Evolutionary conservation across 2,113 vertebrate genomes (phyloP), one percentile per base, ranked within the genome.

Genomic region (mouse (Mus musculus)): DNA sequence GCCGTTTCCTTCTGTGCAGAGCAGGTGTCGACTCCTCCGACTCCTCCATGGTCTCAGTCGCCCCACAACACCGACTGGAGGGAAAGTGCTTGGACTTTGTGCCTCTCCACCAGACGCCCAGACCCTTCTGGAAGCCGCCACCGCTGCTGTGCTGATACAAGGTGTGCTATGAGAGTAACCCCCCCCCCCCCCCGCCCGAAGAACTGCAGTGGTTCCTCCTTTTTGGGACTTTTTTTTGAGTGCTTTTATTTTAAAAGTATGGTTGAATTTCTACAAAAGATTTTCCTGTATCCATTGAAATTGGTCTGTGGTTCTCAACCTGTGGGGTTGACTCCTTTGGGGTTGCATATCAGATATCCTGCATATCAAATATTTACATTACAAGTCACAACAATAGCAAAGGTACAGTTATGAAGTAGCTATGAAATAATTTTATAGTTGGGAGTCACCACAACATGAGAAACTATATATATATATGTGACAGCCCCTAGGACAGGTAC

Each of bases 1-100:
- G 95, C 81, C 85, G 94, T 75, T 97, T 97, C 89, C 97, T 96
- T 89, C 95, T 97, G 86, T 97, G 94, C 97, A 97, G 69, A 78
- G 78, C 63, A 36, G 97, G 72, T 88, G 89, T 92, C 42, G 95
- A 81, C 87, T 98, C 97, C 81, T 95, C 97, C 97, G 97, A 97
- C 49, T 49, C 49, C 49, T 49, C 49, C 49, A 49, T 49, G 86
- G 94, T 94, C 91, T 52, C 96, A n/a, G 95, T 46, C 36, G 87
- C 63, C 63, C 39, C 86, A 67, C 82, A 65, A 82, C 67, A 3
- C 90, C 3, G 12, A 16, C 46, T 42, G 67, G n/a, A 49, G 59
- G 33, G 76, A 30, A 1, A 28, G 52, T 1, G 33, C 81, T 22
- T 24, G 46, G 12, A 56, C 39, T 7, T 84, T 42, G 33, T 0